Percentiles rank a stretch among this genome's conserved stretches.
Conservation (phyloP, 2,797 vertebrate genomes). For the Vespertilio murinus region DNA sequence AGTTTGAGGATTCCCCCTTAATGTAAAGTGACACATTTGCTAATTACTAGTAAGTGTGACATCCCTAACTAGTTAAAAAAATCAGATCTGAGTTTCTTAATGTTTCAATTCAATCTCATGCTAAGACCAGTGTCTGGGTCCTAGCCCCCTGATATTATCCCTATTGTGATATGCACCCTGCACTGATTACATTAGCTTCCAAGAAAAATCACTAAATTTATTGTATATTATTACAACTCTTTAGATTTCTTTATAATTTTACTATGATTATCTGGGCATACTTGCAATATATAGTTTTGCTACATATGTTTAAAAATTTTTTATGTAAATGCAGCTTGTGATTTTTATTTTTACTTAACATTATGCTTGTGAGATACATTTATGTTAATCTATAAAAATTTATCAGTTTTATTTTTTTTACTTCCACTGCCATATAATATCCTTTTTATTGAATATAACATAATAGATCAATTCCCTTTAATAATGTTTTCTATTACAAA, state of each 20-base stretch:
- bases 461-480: background rate
- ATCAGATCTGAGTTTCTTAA: background rate
- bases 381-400: background rate
- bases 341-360: slow-evolving; percentile 2
- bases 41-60: background rate
- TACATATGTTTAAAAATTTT: background rate
- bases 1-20: background rate
- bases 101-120: background rate
- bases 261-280: background rate
- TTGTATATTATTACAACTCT: background rate
- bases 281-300: background rate
- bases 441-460: background rate
- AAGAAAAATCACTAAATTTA: background rate
- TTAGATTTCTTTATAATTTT: background rate
- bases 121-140: background rate
- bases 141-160: background rate
- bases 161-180: background rate
- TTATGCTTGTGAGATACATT: background rate
- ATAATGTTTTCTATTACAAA: background rate
- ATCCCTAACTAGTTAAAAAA: background rate
- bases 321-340: background rate
- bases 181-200: background rate
- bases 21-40: background rate
- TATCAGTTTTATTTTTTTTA: background rate
- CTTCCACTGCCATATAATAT: background rate